These are phyloP conservation scores for Picus viridis DNA, from an alignment of 2,797 vertebrate genomes.

Conservation along the genomic window DNA sequence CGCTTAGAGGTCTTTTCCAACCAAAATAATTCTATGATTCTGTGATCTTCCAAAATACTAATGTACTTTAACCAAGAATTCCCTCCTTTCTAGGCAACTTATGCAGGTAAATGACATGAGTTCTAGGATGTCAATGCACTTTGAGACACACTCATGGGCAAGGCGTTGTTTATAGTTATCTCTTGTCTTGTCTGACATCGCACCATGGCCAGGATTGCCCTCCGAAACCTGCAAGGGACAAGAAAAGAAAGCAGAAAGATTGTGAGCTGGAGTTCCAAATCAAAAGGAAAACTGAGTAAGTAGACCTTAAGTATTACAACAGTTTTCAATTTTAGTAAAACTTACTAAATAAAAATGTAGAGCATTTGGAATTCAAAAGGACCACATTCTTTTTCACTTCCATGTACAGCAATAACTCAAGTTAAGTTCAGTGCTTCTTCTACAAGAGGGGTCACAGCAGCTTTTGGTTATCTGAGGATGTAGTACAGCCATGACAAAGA, in stretches of 20 bases:
- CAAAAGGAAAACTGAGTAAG: not conserved
- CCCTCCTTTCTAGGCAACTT: not conserved
- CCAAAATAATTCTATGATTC: no score
- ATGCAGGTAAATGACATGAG: not conserved
- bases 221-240: slow-evolving; percentile 76
- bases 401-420: not conserved
- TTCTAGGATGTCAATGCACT: slow-evolving; percentile 43
- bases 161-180: slow-evolving; percentile 84
- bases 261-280: not conserved
- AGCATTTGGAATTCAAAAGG: not conserved
- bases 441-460: not conserved
- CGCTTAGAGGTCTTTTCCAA: no score
- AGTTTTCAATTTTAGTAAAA: not conserved
- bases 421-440: not conserved
- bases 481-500: accelerated
- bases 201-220: slow-evolving; percentile 91
- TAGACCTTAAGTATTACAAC: not conserved
- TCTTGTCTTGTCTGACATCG: slow-evolving; percentile 89
- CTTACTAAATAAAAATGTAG: not conserved
- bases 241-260: not conserved
- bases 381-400: not conserved
- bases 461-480: not conserved
- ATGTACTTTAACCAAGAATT: not conserved
- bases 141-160: slow-evolving; percentile 84
- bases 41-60: not conserved